Evolutionary conservation across 37 sponge, comb jelly and placozoan species (phyloP).

Genomic region (Agelas oroides): DNA sequence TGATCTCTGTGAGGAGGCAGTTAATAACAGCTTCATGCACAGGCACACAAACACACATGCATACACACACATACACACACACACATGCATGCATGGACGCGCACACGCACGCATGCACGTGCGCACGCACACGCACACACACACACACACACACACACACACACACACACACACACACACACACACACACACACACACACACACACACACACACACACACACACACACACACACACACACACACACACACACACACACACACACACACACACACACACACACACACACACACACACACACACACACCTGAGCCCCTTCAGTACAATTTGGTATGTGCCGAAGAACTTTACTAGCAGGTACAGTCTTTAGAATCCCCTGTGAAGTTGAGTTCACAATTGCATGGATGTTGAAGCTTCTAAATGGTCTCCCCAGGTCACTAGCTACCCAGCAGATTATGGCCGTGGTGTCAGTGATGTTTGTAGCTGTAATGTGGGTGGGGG

Average conservation of each 20-base stretch:
- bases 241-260: slow-evolving; percentile 14
- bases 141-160: slow-evolving; percentile 14
- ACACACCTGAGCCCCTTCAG: slow-evolving; percentile 3
- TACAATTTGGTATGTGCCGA: not conserved
- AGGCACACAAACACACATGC: too few species aligned
- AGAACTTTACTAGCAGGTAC: too few species aligned
- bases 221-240: not conserved
- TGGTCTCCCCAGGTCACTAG: not conserved
- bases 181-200: slow-evolving; percentile 13
- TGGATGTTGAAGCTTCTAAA: too few species aligned
- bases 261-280: slow-evolving; percentile 6
- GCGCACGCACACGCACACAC: not conserved
- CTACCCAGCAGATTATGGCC: slow-evolving; percentile 24
- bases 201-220: slow-evolving; percentile 1
- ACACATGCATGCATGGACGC: too few species aligned
- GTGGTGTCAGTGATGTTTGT: not conserved
- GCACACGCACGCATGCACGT: too few species aligned
- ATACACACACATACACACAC: too few species aligned
- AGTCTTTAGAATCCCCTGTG: too few species aligned
- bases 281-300: slow-evolving; percentile 13
- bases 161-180: slow-evolving; percentile 6
- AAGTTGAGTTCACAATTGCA: too few species aligned
- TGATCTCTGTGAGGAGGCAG: too few species aligned
- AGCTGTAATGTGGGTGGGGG: slow-evolving; percentile 30
- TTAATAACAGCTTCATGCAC: too few species aligned